These are phyloP conservation scores for Morpho deidamia DNA, from an alignment of 2,888 invertebrate species.

Conservation along the genomic window DNA sequence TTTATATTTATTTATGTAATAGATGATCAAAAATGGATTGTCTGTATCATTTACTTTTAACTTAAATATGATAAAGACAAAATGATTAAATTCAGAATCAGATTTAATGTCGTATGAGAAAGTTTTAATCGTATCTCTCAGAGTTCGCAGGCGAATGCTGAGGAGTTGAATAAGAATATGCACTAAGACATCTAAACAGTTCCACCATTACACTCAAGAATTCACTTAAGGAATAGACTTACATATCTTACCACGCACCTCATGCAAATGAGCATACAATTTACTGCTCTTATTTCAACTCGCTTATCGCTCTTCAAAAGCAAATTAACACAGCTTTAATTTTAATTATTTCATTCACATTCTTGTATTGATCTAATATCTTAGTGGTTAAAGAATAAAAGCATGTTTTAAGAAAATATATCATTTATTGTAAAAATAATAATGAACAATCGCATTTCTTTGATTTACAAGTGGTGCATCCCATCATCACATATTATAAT, in stretches of 20 bases:
- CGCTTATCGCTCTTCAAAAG: constrained; percentile 10
- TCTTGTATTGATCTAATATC: no score
- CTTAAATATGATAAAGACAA: no score
- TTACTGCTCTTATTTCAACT: constrained; percentile 14
- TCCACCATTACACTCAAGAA: constrained; percentile 45
- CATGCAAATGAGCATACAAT: constrained; percentile 41
- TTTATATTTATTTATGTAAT: no score
- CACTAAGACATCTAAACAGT: constrained; percentile 60
- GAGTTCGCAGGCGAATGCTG: constrained; percentile 26
- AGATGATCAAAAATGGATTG: no score
- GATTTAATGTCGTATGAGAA: constrained; percentile 19
- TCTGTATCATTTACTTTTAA: no score
- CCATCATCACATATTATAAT: neutral
- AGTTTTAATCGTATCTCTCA: constrained; percentile 41
- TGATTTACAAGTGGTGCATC: no score
- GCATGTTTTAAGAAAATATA: no score
- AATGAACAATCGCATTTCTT: no score
- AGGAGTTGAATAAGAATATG: constrained; percentile 57
- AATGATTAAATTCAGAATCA: neutral
- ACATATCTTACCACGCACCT: constrained; percentile 44
- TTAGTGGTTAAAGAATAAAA: no score
- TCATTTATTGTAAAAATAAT: no score
- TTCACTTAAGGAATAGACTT: constrained; percentile 9
- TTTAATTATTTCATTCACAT: no score
- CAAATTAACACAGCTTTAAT: no score